Evolutionary conservation across 1,140 invertebrate species (phyloP), one percentile per base, ranked within the genome.

Genomic region (Metaphire vulgaris): DNA sequence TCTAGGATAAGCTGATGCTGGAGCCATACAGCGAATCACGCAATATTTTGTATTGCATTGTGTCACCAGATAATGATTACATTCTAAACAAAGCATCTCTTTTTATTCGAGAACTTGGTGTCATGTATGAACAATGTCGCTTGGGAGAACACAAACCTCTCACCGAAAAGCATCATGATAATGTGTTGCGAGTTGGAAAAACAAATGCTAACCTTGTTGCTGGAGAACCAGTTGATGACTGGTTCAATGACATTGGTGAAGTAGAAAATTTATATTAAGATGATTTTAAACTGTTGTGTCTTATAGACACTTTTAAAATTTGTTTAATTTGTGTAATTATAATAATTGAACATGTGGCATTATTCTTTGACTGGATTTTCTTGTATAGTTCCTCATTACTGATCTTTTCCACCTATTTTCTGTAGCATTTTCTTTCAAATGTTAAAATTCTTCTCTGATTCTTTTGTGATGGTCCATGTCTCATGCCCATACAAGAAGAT

Each of bases 31-130:
- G 95, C 6, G 93, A 94, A 82, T 89, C 92, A 0, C 89, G 96
- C 31, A 96, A 99, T 83, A 90, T 99, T 1, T 94, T 94, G 1
- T 99, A 99, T 83, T 89, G 98, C 33, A 94, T 98, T 2, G 89
- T 99, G 0, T 91, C 94, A 26, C 96, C 97, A 0, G 96, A 99
- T 81, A 93, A 91, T 82, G 93, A 96, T 72, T 91, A 90, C 74
- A 89, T 98, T 33, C 85, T 93, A 12, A 89, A 89, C 30, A 91
- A 91, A 82, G 91, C 94, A 0, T 90, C 91, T 78, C 89, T 89
- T 0, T 99, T 96, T 88, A 98, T 98, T 88, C 91, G 92, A 73
- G 96, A 98, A 85, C 87, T 98, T 0, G 95, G 93, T 74, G 91
- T 92, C 33, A 91, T 92, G 65, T 98, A 98, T 85, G 95, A 98